A percentile compares a stretch with the other conserved stretches of the same genome.
These are phyloP conservation scores for Cephus rjabovi DNA, from an alignment of 2,888 invertebrate species.

Conservation along the genomic window DNA sequence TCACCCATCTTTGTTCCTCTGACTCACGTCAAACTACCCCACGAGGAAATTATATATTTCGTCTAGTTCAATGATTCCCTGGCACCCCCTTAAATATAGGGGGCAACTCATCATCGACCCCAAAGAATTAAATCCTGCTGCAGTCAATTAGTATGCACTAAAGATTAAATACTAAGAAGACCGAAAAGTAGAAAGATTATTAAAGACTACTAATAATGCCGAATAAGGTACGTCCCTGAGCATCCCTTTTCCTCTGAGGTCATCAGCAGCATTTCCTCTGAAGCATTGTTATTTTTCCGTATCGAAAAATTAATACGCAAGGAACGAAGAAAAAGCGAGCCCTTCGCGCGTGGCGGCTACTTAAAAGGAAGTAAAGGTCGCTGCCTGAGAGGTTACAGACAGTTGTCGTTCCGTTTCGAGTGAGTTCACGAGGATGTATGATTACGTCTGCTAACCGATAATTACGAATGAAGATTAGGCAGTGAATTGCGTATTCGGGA, in stretches of 20 bases:
- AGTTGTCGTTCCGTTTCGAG: neutral
- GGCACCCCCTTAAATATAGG: too few relatives aligned
- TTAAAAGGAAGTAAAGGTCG: neutral
- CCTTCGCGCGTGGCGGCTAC: neutral
- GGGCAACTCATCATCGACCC: neutral
- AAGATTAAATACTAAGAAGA: neutral
- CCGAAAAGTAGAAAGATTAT: neutral
- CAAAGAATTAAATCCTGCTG: neutral
- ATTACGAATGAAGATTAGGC: neutral
- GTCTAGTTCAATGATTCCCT: neutral
- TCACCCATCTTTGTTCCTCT: slow-evolving; percentile 48
- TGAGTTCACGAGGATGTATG: neutral
- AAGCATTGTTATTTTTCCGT: neutral
- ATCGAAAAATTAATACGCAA: neutral
- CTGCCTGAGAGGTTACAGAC: neutral
- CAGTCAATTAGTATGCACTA: neutral
- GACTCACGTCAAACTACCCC: neutral
- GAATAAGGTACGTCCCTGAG: neutral
- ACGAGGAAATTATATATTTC: neutral
- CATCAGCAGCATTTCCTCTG: neutral
- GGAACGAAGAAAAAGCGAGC: neutral
- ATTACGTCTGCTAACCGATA: neutral
- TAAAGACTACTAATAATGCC: neutral
- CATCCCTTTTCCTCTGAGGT: neutral
- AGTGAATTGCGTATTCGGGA: neutral